phyloP scores from a whole-genome alignment of 2,113 vertebrate genomes.

The Macrotus californicus region DNA sequence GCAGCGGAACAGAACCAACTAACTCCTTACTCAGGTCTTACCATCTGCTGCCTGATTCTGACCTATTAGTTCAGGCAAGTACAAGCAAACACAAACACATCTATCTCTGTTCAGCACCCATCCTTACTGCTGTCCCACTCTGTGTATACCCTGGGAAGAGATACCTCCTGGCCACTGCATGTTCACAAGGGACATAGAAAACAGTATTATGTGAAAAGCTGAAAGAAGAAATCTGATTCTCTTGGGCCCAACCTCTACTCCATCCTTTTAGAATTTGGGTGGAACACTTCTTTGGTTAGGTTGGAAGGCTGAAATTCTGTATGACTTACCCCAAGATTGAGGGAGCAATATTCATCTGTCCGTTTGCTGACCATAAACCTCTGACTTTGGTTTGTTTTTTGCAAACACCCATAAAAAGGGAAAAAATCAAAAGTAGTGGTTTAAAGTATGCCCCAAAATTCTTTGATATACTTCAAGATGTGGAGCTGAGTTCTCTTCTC shows the following conservation, averaged over 20 bases:
- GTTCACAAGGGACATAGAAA: not conserved
- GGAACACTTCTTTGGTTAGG: not conserved
- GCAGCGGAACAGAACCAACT: constrained; percentile 25
- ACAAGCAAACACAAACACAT: not conserved
- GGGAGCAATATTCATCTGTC: not conserved
- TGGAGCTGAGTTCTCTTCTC: not conserved
- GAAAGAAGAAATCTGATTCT: not conserved
- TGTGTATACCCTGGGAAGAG: not conserved
- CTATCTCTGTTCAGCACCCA: not conserved
- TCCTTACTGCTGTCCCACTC: not conserved
- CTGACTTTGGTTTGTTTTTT: not conserved
- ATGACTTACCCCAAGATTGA: not conserved
- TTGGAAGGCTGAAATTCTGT: not conserved
- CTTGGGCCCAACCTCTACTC: not conserved
- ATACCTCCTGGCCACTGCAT: not conserved
- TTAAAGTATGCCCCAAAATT: constrained; percentile 4
- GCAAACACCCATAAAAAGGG: not conserved
- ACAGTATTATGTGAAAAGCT: not conserved
- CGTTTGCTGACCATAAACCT: not conserved
- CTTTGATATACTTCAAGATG: not conserved
- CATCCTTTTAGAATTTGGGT: not conserved
- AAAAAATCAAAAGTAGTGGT: not conserved
- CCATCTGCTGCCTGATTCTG: constrained; percentile 26
- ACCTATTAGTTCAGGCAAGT: not conserved
- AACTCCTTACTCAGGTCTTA: constrained; percentile 11